Percentiles rank a stretch among this genome's conserved stretches.
Conservation (phyloP, 2,113 vertebrate species). For the Epinephelus cyanopodus region DNA sequence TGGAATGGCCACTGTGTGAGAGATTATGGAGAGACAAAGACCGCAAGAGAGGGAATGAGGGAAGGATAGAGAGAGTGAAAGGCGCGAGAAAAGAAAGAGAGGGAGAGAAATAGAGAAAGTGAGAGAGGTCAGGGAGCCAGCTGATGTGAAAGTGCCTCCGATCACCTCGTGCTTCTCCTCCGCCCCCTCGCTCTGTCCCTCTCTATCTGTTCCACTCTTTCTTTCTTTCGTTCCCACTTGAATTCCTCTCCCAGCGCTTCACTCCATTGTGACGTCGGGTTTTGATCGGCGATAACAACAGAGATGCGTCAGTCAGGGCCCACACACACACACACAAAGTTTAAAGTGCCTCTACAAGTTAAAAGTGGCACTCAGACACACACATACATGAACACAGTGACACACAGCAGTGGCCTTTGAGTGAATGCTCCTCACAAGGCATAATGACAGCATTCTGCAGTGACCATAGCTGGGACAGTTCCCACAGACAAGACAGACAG, state of each 20-base stretch:
- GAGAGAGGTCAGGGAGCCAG: constrained; percentile 70
- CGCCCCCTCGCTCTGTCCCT: constrained; percentile 71
- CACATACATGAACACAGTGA: constrained; percentile 59
- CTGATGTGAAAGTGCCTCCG: constrained; percentile 78
- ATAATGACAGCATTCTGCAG: constrained; percentile 86
- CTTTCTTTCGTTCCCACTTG: constrained; percentile 77
- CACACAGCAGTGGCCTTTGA: constrained; percentile 77
- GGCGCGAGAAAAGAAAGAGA: constrained; percentile 51
- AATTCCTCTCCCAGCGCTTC: constrained; percentile 82
- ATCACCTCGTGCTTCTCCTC: constrained; percentile 80
- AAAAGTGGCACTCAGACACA: constrained; percentile 53
- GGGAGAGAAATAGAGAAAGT: constrained; percentile 29
- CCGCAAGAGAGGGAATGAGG: constrained; percentile 50
- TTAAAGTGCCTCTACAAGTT: constrained; percentile 63
- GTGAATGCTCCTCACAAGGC: constrained; percentile 71
- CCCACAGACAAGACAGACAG: constrained; percentile 83
- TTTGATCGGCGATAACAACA: constrained; percentile 77
- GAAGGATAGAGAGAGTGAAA: constrained; percentile 62
- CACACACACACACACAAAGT: constrained; percentile 60
- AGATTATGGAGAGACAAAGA: constrained; percentile 75
- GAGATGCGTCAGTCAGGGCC: constrained; percentile 79
- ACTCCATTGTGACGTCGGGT: constrained; percentile 71
- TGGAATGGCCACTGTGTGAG: constrained; percentile 76
- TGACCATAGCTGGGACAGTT: constrained; percentile 77
- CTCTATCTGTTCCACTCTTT: constrained; percentile 74